Conservation (phyloP, 2,113 vertebrate species). For the Pao palembangensis region DNA sequence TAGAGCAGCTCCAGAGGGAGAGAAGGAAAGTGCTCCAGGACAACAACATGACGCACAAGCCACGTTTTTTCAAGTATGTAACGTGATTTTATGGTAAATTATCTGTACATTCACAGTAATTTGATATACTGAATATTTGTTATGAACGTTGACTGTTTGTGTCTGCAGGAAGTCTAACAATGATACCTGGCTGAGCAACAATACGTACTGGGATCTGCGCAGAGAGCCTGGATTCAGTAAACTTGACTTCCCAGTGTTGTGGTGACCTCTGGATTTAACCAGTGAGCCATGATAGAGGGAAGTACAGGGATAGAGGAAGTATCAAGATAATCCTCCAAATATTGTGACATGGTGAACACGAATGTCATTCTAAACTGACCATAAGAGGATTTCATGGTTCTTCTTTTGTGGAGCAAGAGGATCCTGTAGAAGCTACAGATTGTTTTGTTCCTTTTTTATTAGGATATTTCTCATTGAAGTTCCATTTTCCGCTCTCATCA, state of each 20-base stretch:
- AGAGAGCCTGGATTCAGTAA: slow-evolving; percentile 87
- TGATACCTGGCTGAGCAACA: slow-evolving; percentile 90
- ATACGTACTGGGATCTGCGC: slow-evolving; percentile 86
- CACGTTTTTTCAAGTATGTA: slow-evolving; percentile 90
- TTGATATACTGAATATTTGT: not conserved
- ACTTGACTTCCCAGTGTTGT: slow-evolving; percentile 86
- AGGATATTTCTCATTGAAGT: not conserved
- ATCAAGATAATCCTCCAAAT: slow-evolving; percentile 10
- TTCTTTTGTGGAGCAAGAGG: slow-evolving; percentile 17
- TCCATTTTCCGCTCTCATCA: slow-evolving; percentile 11
- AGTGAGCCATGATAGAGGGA: not conserved
- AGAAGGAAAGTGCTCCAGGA: slow-evolving; percentile 86
- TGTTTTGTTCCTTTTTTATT: slow-evolving; percentile 12
- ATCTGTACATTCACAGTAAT: too few relatives aligned
- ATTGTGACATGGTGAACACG: slow-evolving; percentile 16
- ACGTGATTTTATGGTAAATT: not conserved
- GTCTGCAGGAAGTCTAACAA: slow-evolving; percentile 82
- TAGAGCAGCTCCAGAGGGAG: slow-evolving; percentile 92
- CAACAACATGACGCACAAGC: slow-evolving; percentile 83
- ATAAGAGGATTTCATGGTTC: slow-evolving; percentile 30
- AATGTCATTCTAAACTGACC: slow-evolving; percentile 38
- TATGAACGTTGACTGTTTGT: slow-evolving; percentile 8
- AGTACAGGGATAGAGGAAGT: slow-evolving; percentile 13
- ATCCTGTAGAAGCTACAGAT: slow-evolving; percentile 12
- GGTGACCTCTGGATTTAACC: slow-evolving; percentile 73